phyloP scores from a whole-genome alignment of 2,888 invertebrate genomes.

The Chalcis sispes region DNA sequence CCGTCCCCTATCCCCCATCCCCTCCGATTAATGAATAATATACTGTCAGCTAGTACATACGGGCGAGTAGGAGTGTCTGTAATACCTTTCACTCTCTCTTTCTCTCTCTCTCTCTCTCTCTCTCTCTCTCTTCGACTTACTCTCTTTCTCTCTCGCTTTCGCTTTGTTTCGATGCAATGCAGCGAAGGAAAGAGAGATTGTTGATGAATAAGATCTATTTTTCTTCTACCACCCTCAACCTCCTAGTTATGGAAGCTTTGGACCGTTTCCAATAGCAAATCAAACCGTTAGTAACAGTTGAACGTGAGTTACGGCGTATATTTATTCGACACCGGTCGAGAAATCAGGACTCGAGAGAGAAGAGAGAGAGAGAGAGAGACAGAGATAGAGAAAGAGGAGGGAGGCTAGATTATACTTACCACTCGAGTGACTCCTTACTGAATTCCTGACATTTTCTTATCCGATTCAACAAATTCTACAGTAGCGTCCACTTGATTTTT shows the following conservation, averaged over 20 bases:
- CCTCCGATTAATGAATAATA: no score
- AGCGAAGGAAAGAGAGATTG: no score
- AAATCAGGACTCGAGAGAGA: slow-evolving; percentile 14
- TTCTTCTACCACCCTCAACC: no score
- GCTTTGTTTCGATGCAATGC: no score
- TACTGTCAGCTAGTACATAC: slow-evolving; percentile 63
- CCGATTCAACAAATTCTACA: no score
- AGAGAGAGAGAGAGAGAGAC: slow-evolving; percentile 2
- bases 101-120: neutral
- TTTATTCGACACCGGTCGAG: slow-evolving; percentile 62
- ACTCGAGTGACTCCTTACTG: no score
- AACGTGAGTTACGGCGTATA: slow-evolving; percentile 73
- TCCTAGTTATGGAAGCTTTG: slow-evolving; percentile 57
- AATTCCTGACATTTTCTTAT: no score
- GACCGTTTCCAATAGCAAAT: slow-evolving; percentile 72
- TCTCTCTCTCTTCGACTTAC: neutral
- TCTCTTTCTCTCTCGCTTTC: no score
- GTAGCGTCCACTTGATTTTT: no score
- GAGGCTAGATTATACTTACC: no score
- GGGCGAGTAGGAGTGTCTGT: slow-evolving; percentile 23
- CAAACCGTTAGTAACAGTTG: slow-evolving; percentile 71
- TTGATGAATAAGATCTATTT: no score
- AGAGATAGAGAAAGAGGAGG: neutral
- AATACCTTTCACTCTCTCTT: neutral
- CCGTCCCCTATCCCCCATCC: no score